These are phyloP conservation scores for Drosophila anceps DNA, from an alignment of 2,888 invertebrate species.

Conservation along the genomic window DNA sequence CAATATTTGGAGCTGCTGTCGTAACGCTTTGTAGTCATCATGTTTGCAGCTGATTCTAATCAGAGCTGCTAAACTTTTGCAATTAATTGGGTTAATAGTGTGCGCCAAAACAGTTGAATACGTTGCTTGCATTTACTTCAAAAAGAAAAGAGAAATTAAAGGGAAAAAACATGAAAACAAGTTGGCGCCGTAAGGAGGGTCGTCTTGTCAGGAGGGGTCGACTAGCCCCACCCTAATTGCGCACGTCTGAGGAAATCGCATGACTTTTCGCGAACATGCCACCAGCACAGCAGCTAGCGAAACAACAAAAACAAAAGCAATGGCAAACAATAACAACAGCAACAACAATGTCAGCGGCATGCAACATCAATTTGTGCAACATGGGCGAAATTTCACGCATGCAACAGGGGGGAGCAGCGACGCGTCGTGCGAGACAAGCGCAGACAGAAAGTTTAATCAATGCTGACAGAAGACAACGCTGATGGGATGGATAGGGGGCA, in stretches of 20 bases:
- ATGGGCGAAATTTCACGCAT: conserved; percentile 75
- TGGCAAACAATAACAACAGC: neutral
- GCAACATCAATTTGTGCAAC: conserved; percentile 77
- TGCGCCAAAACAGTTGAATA: conserved; percentile 53
- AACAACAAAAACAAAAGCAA: conserved; percentile 18
- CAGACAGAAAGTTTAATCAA: conserved; percentile 74
- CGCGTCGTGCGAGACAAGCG: conserved; percentile 56
- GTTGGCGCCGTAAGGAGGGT: conserved; percentile 31
- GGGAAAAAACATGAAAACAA: conserved; percentile 9
- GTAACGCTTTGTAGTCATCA: conserved; percentile 55
- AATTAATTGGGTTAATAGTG: conserved; percentile 64
- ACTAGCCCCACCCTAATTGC: conserved; percentile 51
- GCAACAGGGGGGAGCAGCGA: conserved; percentile 39
- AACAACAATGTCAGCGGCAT: conserved; percentile 58
- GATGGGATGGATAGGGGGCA: conserved; percentile 2
- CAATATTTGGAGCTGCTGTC: conserved; percentile 36
- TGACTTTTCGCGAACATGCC: conserved; percentile 73
- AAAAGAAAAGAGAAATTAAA: neutral
- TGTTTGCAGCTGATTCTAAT: conserved; percentile 63
- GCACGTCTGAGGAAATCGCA: conserved; percentile 68
- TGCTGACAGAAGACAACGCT: conserved; percentile 73
- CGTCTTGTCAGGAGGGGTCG: conserved; percentile 42
- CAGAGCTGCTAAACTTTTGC: conserved; percentile 64
- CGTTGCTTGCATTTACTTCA: conserved; percentile 18
- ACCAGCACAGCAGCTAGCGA: conserved; percentile 52